Evolutionary conservation across 2,888 invertebrate species (phyloP).

Genomic region (Drosophila planitibia): DNA sequence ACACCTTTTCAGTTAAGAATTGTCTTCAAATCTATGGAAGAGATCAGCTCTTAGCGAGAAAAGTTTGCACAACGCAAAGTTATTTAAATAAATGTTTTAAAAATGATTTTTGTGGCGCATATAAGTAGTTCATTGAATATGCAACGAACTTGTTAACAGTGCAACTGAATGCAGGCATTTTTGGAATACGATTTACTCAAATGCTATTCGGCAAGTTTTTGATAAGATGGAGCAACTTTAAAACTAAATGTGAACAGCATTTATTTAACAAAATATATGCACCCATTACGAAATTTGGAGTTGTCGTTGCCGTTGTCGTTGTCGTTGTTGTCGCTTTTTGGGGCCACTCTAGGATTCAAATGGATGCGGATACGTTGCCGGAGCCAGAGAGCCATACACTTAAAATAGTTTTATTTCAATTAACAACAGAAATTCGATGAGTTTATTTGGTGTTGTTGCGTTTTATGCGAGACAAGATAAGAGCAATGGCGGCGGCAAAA

Average conservation of each 20-base stretch:
- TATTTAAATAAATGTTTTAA: neutral
- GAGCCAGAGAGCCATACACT: constrained; percentile 37
- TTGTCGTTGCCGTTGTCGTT: constrained; percentile 3
- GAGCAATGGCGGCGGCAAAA: constrained; percentile 72
- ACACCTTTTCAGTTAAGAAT: neutral
- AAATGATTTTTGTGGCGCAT: neutral
- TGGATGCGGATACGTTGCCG: neutral
- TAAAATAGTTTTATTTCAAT: constrained; percentile 79
- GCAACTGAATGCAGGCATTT: neutral
- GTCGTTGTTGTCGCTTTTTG: constrained; percentile 15
- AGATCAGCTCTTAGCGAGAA: neutral
- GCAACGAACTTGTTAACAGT: neutral
- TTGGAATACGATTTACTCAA: neutral
- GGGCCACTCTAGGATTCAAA: constrained; percentile 14
- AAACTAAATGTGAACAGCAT: constrained; percentile 12
- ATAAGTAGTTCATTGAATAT: neutral
- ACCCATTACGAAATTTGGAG: constrained; percentile 30
- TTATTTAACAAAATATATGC: constrained; percentile 43
- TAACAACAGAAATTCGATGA: constrained; percentile 81
- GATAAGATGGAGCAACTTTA: constrained; percentile 6
- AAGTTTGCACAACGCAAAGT: neutral
- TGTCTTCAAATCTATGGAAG: neutral
- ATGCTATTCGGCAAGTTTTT: neutral
- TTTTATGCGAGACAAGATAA: constrained; percentile 78
- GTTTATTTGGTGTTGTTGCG: constrained; percentile 77